Percentiles rank a stretch among this genome's conserved stretches.
These are phyloP conservation scores for Drosophila leonis DNA, from an alignment of 2,888 invertebrate genomes.

Conservation along the genomic window DNA sequence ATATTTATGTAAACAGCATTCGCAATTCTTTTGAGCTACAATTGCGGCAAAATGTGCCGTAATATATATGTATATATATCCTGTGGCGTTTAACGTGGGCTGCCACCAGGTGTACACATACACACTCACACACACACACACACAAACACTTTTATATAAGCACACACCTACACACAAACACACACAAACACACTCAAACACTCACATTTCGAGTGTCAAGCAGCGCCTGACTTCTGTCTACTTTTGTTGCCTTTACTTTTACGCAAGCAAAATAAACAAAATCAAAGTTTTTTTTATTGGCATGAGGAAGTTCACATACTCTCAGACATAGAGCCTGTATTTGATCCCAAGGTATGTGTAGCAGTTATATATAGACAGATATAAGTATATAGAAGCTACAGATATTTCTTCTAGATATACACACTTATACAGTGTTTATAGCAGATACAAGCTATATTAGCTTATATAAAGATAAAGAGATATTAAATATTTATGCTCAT, in stretches of 20 bases:
- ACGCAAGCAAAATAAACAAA: neutral
- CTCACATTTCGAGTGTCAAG: constrained; percentile 9
- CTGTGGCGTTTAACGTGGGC: constrained; percentile 11
- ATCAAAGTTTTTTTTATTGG: too few relatives aligned
- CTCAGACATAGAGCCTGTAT: neutral
- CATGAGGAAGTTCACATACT: neutral
- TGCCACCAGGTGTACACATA: constrained; percentile 29
- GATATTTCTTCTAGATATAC: too few relatives aligned
- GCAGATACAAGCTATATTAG: too few relatives aligned
- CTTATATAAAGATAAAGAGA: too few relatives aligned
- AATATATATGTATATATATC: constrained; percentile 3
- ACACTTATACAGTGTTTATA: too few relatives aligned
- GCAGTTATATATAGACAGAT: neutral
- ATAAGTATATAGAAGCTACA: too few relatives aligned
- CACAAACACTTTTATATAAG: constrained; percentile 17
- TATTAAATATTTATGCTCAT: too few relatives aligned
- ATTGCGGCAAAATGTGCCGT: constrained; percentile 34
- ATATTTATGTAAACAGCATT: constrained; percentile 14
- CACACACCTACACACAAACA: constrained; percentile 23
- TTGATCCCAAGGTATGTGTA: neutral
- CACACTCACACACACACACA: constrained; percentile 25
- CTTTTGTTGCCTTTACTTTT: constrained; percentile 4
- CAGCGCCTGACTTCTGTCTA: constrained; percentile 31
- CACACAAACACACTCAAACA: constrained; percentile 39
- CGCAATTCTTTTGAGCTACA: constrained; percentile 26